Evolutionary conservation across 2,113 vertebrate species (phyloP), one percentile per base, ranked within the genome.

Genomic region (Pavo muticus): DNA sequence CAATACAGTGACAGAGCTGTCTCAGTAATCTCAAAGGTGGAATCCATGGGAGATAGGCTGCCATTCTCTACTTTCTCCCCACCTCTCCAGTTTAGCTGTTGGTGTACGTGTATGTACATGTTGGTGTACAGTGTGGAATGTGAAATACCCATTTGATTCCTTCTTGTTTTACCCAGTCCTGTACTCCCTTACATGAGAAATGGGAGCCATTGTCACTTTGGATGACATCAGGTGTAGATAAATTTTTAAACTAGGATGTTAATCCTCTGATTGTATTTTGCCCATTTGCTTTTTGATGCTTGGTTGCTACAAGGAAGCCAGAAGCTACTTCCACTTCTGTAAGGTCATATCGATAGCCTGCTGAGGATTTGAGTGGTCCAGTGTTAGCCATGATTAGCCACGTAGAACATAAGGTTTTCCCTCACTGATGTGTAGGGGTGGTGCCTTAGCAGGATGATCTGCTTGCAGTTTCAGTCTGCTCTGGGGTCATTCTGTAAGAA

Each of bases 1-100:
- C 32, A 40, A 3, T 42, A 32, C 32, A 40, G 6, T 0, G 3
- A 10, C 1, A 4, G 20, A 44, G 57, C 87, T 59, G 21, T 27
- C 67, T 87, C 40, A 42, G 56, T 29, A 24, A 21, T 30, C 70
- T 84, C 37, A 39, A 54, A 32, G 25, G 14, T 21, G 57, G n/a
- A 59, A 37, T 82, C 35, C 4, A 2, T 27, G 15, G 23, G 50
- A 32, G 27, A 37, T 21, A 39, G 35, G 32, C 32, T 50, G 57
- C 8, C 0, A 1, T 23, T 57, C 32, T 23, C 12, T 48, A 16
- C 48, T 70, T 35, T 25, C 35, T 2, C 2, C 21, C 8, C 9
- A 2, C n/a, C 27, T 17, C 12, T 14, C 9, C 10, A 11, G 10
- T 50, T 27, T 13, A 68, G 24, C 69, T 74, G 17, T 54, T 63